Conservation (phyloP, 2,888 invertebrate genomes). For the Beris chalybata region DNA sequence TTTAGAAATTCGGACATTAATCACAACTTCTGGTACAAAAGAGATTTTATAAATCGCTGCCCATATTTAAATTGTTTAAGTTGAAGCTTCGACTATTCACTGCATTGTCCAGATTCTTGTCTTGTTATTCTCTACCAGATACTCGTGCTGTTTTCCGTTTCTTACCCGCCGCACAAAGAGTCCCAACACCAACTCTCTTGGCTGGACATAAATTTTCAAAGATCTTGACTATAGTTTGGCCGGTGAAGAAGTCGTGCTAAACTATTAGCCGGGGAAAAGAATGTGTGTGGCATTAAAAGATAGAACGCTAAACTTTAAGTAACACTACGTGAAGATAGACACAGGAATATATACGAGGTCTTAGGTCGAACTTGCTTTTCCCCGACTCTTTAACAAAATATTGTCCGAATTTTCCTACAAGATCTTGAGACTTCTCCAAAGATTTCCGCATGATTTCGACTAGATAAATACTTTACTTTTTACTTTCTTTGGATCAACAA, state of each 20-base stretch:
- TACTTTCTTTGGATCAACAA: too few species aligned
- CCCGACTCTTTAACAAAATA: slow-evolving; percentile 24
- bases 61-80: slow-evolving; percentile 35
- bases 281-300: slow-evolving; percentile 34
- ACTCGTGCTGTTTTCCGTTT: slow-evolving; percentile 29
- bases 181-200: not conserved
- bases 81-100: slow-evolving; percentile 30
- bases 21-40: slow-evolving; percentile 30
- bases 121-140: slow-evolving; percentile 25
- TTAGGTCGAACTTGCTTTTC: slow-evolving; percentile 24
- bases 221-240: not conserved
- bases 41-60: slow-evolving; percentile 34
- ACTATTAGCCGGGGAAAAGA: slow-evolving; percentile 29
- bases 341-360: slow-evolving; percentile 20
- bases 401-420: slow-evolving; percentile 26
- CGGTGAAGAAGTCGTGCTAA: slow-evolving; percentile 29
- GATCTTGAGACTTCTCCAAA: slow-evolving; percentile 6
- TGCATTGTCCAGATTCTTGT: slow-evolving; percentile 29
- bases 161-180: slow-evolving; percentile 24
- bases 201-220: slow-evolving; percentile 23
- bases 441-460: slow-evolving; percentile 22
- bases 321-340: slow-evolving; percentile 14
- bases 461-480: too few species aligned
- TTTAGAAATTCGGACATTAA: slow-evolving; percentile 35
- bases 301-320: slow-evolving; percentile 13